Evolutionary conservation across 2,113 vertebrate species (phyloP), one percentile per base, ranked within the genome.

Genomic region (Lepidothrix coronata): DNA sequence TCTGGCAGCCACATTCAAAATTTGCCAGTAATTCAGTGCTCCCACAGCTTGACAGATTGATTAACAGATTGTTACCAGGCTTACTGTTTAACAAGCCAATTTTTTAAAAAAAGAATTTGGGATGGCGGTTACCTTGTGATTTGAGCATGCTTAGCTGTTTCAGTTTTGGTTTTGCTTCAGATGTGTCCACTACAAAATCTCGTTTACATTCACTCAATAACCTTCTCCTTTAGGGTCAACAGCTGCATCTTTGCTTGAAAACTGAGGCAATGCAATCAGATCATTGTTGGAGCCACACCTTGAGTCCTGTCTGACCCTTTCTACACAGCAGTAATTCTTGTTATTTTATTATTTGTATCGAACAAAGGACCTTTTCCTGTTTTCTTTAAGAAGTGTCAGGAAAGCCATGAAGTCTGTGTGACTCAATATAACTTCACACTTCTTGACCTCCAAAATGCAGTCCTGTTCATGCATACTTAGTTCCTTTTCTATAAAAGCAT

Each of bases 11-110:
- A 87, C 49, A 15, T 81, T 87, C 83, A 95, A 87, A 92, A 73
- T 91, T 93, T 84, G 76, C 76, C 89, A 92, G 76, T 89, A 93
- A 93, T 92, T 92, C 86, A 43, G 51, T 91, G 86, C 89, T 93
- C 81, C 89, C 77, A 52, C 87, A 96, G 91, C 81, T 79, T 92
- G 84, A 95, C 87, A 97, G 96, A 91, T 96, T 92, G 95, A 95
- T 84, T 89, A 96, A 95, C 93, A 97, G 93, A 92, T 95, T 97
- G 93, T 87, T 97, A 92, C 84, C 66, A 95, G 84, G 62, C 91
- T 95, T 91, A 76, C 70, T 92, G 66, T 85, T 91, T 75, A 93
- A 85, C 49, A 72, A 65, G 76, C 77, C 86, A 95, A 89, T 63
- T 63, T 41, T 63, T 62, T 91, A 30, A 28, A 70, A 12, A 37